Percentiles rank a stretch among this genome's conserved stretches.
Evolutionary conservation across 2,797 vertebrate genomes (phyloP).

Genomic region (Acomys russatus): DNA sequence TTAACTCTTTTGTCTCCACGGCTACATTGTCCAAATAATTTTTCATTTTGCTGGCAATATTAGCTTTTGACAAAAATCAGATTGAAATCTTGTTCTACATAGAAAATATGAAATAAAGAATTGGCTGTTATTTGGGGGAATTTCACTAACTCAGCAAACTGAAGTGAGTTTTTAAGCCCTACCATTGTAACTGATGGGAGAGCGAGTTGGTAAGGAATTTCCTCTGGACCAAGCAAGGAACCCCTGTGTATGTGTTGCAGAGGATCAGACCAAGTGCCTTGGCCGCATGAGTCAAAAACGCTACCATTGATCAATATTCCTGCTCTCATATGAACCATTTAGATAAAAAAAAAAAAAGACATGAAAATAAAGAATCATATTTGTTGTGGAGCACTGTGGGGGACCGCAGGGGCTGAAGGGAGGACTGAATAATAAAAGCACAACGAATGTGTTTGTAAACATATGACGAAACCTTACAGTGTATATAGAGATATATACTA

Average conservation of each 20-base stretch:
- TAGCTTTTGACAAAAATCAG: conserved; percentile 30
- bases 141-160: neutral
- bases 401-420: neutral
- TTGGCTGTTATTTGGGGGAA: neutral
- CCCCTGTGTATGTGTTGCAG: neutral
- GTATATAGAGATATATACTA: conserved; percentile 5
- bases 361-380: neutral
- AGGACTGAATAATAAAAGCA: neutral
- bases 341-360: neutral
- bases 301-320: neutral
- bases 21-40: conserved; percentile 22
- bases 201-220: conserved; percentile 2
- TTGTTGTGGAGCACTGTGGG: neutral
- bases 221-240: neutral
- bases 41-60: conserved; percentile 24
- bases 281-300: neutral
- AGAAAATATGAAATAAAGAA: conserved; percentile 34
- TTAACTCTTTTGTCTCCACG: neutral
- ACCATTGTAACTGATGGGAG: neutral
- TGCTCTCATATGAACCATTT: neutral
- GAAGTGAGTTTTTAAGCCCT: neutral
- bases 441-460: neutral
- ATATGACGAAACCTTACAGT: neutral
- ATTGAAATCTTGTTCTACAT: conserved; percentile 35
- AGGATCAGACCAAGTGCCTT: neutral